Evolutionary conservation across 2,888 invertebrate genomes (phyloP).

Genomic region (Cordilura impudica): DNA sequence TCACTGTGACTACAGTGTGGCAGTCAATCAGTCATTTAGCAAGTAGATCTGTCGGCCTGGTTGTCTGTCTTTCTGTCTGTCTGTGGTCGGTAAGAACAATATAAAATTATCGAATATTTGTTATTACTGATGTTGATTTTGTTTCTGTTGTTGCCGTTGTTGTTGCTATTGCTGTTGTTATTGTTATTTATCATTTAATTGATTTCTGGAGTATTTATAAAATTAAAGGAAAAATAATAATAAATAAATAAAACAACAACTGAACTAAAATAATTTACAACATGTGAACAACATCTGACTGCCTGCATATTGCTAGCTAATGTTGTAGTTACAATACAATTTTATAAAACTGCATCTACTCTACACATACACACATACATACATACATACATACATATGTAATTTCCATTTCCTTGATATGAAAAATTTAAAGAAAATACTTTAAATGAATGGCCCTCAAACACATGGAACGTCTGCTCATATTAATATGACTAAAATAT

Average conservation of each 20-base stretch:
- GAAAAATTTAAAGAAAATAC: no score
- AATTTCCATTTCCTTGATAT: no score
- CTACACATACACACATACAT: no score
- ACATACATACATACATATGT: no score
- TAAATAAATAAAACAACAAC: background rate
- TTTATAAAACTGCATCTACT: no score
- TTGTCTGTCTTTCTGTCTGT: constrained; percentile 13
- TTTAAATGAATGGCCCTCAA: no score
- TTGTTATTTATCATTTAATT: constrained; percentile 57
- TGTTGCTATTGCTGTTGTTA: constrained; percentile 44
- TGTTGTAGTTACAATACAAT: no score
- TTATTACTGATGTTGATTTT: background rate
- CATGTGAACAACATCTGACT: constrained; percentile 36
- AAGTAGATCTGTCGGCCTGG: background rate
- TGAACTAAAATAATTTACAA: constrained; percentile 44
- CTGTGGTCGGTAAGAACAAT: constrained; percentile 47
- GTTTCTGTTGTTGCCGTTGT: constrained; percentile 52
- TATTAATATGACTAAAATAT: no score
- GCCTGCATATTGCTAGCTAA: no score
- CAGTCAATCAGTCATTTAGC: background rate
- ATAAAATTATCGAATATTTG: constrained; percentile 40
- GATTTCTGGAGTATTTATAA: constrained; percentile 56
- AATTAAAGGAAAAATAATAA: constrained; percentile 23
- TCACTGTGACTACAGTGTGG: background rate
- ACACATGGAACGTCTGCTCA: no score